Evolutionary conservation across 1,140 invertebrate species (phyloP).

Genomic region (Drosophila mayri): DNA sequence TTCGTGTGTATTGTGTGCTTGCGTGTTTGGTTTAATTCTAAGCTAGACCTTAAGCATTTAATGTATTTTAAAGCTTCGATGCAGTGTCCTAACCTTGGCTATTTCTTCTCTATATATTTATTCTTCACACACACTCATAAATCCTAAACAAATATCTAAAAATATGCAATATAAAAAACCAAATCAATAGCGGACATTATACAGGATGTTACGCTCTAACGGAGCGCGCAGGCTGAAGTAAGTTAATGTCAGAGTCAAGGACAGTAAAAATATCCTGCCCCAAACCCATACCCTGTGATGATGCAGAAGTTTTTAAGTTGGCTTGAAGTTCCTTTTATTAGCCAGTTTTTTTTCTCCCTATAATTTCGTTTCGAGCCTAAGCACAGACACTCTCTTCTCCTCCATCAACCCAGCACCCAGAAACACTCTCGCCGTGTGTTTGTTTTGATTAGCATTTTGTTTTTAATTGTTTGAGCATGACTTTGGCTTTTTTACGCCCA

Average conservation of each 20-base stretch:
- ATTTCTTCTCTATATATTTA: constrained; percentile 38
- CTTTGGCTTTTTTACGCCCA: constrained; percentile 38
- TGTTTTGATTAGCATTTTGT: constrained; percentile 62
- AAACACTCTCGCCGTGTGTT: constrained; percentile 44
- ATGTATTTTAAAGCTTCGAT: constrained; percentile 7
- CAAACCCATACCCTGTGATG: constrained; percentile 32
- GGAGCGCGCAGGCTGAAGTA: constrained; percentile 84
- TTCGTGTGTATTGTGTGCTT: not conserved
- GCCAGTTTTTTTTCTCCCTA: constrained; percentile 18
- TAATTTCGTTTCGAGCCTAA: constrained; percentile 23
- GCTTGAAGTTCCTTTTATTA: constrained; percentile 18
- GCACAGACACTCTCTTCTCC: constrained; percentile 4
- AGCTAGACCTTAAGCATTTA: constrained; percentile 53
- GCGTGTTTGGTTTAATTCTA: constrained; percentile 45
- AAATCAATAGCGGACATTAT: constrained; percentile 82
- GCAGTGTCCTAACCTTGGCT: constrained; percentile 47
- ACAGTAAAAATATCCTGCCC: constrained; percentile 9
- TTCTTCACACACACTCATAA: constrained; percentile 30
- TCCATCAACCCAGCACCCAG: not conserved
- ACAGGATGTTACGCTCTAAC: constrained; percentile 85
- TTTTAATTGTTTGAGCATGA: constrained; percentile 83
- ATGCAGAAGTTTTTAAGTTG: constrained; percentile 62
- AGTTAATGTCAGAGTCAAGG: constrained; percentile 64
- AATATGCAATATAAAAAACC: constrained; percentile 17
- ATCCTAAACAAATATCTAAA: constrained; percentile 23